Evolutionary conservation across 2,888 invertebrate genomes (phyloP).

Genomic region (Cancer borealis): DNA sequence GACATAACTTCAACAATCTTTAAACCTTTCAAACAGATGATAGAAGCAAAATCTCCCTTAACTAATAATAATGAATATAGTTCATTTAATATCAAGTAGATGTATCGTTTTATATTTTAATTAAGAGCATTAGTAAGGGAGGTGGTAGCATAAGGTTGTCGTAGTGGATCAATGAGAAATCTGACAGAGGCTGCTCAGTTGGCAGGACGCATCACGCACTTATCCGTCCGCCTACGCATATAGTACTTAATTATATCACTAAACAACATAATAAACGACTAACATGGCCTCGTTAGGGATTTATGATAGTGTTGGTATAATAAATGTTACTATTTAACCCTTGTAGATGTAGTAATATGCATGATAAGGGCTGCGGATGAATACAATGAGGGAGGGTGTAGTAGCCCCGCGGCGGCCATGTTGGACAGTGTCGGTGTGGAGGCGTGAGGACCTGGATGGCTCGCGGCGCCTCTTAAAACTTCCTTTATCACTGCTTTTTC

Average conservation of each 20-base stretch:
- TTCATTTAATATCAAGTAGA: neutral
- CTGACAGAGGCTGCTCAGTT: constrained; percentile 76
- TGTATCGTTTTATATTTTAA: neutral
- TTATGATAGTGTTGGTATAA: neutral
- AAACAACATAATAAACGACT: neutral
- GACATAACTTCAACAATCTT: neutral
- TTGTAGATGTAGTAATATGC: no score
- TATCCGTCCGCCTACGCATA: constrained; percentile 56
- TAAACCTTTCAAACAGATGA: neutral
- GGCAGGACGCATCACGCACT: constrained; percentile 70
- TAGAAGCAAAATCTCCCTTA: neutral
- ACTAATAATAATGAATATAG: neutral
- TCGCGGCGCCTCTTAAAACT: constrained; percentile 52
- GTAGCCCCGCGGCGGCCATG: constrained; percentile 59
- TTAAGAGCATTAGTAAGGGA: constrained; percentile 10
- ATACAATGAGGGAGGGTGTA: constrained; percentile 58
- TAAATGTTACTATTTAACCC: no score
- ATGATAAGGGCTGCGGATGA: constrained; percentile 44
- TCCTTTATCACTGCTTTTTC: constrained; percentile 59
- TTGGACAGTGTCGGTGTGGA: constrained; percentile 67
- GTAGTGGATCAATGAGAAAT: constrained; percentile 71
- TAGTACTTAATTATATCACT: neutral
- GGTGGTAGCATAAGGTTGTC: constrained; percentile 34
- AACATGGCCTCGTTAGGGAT: no score
- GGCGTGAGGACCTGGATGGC: constrained; percentile 69